These are phyloP conservation scores for Gymnocypris eckloni DNA, from an alignment of 2,797 vertebrate genomes.

Conservation along the genomic window DNA sequence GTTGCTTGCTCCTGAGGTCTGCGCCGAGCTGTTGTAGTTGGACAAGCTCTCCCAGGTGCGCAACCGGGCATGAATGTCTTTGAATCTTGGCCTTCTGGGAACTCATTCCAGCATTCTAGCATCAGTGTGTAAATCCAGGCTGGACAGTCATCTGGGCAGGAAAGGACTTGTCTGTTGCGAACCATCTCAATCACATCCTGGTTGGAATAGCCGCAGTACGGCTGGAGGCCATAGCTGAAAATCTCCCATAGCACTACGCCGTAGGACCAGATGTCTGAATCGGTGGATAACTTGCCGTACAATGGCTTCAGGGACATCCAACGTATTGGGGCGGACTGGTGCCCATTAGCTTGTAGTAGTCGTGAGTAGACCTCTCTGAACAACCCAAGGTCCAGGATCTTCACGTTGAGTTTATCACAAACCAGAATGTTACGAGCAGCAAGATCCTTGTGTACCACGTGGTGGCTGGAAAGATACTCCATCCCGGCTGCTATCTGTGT, in stretches of 20 bases:
- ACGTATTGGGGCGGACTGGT: slow-evolving; percentile 87
- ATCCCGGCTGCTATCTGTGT: slow-evolving; percentile 94
- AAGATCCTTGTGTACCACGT: slow-evolving; percentile 94
- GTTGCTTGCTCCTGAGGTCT: slow-evolving; percentile 92
- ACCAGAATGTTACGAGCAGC: slow-evolving; percentile 93
- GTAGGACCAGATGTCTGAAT: slow-evolving; percentile 97
- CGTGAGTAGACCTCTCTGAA: slow-evolving; percentile 94
- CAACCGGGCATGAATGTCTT: slow-evolving; percentile 92
- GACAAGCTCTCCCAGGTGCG: slow-evolving; percentile 93
- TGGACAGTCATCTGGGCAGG: slow-evolving; percentile 94
- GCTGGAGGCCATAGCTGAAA: slow-evolving; percentile 96
- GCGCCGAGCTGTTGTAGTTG: slow-evolving; percentile 91
- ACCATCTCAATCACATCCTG: slow-evolving; percentile 98
- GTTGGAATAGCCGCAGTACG: slow-evolving; percentile 96
- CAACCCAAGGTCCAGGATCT: slow-evolving; percentile 93
- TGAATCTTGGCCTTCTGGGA: slow-evolving; percentile 94
- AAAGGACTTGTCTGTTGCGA: slow-evolving; percentile 87
- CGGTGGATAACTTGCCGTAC: slow-evolving; percentile 92
- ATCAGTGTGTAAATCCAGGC: slow-evolving; percentile 94
- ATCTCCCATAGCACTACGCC: slow-evolving; percentile 96
- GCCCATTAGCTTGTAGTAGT: slow-evolving; percentile 93
- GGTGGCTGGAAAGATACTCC: slow-evolving; percentile 94
- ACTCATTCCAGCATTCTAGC: slow-evolving; percentile 96
- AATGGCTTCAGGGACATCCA: slow-evolving; percentile 97
- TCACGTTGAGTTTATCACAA: slow-evolving; percentile 90